Evolutionary conservation across 2,113 vertebrate species (phyloP).

Genomic region (Sander vitreus): DNA sequence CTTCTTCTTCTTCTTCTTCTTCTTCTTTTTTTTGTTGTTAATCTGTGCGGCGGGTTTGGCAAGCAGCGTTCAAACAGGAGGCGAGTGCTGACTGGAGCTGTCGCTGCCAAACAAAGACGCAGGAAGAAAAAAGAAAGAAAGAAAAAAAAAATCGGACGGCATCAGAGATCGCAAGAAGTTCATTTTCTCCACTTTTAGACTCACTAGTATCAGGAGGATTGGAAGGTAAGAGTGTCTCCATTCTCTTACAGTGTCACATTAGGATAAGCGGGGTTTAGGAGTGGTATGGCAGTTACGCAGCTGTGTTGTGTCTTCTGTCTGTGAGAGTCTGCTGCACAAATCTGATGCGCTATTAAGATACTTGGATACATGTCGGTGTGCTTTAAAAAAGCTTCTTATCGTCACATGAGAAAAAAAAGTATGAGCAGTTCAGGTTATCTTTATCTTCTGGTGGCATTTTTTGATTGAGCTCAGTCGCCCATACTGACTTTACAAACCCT

Average conservation of each 20-base stretch:
- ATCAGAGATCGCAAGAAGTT: slow-evolving; percentile 58
- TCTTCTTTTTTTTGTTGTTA: neutral
- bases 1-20: neutral
- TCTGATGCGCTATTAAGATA: neutral
- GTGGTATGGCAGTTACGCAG: slow-evolving; percentile 48
- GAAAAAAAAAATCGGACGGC: slow-evolving; percentile 17
- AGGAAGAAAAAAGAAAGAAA: slow-evolving; percentile 29
- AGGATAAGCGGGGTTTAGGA: neutral
- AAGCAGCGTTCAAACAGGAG: slow-evolving; percentile 49
- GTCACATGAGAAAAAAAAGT: neutral
- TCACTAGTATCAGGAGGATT: slow-evolving; percentile 28
- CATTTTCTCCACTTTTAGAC: slow-evolving; percentile 25
- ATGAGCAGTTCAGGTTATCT: neutral
- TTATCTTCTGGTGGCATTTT: neutral
- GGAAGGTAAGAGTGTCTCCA: slow-evolving; percentile 54
- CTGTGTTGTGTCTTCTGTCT: slow-evolving; percentile 43
- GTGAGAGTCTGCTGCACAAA: slow-evolving; percentile 45
- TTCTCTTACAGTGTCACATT: neutral
- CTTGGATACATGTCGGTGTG: slow-evolving; percentile 7
- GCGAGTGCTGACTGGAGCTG: slow-evolving; percentile 44
- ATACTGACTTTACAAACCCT: slow-evolving; percentile 40
- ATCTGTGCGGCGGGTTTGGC: slow-evolving; percentile 25
- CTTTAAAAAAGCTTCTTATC: slow-evolving; percentile 6
- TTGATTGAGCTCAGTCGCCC: neutral
- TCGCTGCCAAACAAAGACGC: slow-evolving; percentile 58